Evolutionary conservation across 2,888 invertebrate species (phyloP).

Genomic region (Drosophila birchii): DNA sequence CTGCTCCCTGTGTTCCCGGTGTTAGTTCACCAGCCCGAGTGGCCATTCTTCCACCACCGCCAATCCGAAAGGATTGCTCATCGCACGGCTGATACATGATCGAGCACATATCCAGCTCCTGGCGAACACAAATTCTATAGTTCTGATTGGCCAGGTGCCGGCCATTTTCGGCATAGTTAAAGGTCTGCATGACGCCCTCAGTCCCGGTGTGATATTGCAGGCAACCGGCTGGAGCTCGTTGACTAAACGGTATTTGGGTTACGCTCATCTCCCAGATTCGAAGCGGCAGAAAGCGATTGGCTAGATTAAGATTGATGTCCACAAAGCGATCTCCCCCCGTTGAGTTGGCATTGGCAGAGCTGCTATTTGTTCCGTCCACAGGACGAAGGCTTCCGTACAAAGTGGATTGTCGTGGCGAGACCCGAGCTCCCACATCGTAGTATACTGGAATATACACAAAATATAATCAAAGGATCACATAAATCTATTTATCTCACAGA

Average conservation of each 20-base stretch:
- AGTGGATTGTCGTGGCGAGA: conserved; percentile 71
- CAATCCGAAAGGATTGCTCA: conserved; percentile 91
- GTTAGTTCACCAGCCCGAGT: conserved; percentile 3
- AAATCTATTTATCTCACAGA: conserved; percentile 34
- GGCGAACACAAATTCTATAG: conserved; percentile 91
- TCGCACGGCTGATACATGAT: conserved; percentile 92
- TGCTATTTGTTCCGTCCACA: conserved; percentile 46
- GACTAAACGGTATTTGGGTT: conserved; percentile 90
- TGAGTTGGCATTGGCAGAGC: conserved; percentile 8
- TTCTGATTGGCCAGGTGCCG: conserved; percentile 92
- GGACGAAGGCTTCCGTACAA: conserved; percentile 72
- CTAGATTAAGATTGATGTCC: conserved; percentile 86
- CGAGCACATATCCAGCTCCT: conserved; percentile 89
- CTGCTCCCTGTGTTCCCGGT: conserved; percentile 5
- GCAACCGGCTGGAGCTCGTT: conserved; percentile 91
- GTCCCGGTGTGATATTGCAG: conserved; percentile 89
- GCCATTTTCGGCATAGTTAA: conserved; percentile 93
- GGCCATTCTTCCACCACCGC: conserved; percentile 78
- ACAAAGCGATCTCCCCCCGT: conserved; percentile 60
- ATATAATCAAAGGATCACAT: background rate
- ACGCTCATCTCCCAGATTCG: conserved; percentile 92
- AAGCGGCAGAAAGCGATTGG: conserved; percentile 87
- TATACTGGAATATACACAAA: conserved; percentile 73
- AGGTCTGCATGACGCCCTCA: conserved; percentile 88
- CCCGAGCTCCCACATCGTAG: conserved; percentile 82